Evolutionary conservation across 1,140 invertebrate species (phyloP).

Genomic region (Leptonema lineaticorne): DNA sequence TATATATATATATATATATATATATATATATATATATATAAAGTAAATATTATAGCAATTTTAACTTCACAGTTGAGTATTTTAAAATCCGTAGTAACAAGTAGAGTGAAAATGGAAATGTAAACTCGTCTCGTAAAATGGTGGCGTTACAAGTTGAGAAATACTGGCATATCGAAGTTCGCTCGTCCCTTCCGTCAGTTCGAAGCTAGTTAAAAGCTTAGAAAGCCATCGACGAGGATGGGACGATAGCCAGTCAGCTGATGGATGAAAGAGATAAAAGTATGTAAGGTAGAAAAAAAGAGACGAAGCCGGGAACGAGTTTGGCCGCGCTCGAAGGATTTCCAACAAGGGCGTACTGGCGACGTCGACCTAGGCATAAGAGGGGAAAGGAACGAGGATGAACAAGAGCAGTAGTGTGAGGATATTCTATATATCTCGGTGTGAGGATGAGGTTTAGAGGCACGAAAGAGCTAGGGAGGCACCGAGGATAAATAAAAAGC

Average conservation of each 20-base stretch:
- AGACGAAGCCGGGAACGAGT: slow-evolving; percentile 38
- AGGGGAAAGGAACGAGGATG: not conserved
- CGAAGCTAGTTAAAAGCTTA: slow-evolving; percentile 21
- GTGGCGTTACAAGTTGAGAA: not conserved
- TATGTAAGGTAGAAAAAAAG: slow-evolving; percentile 25
- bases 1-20: too few relatives aligned
- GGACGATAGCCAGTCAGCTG: not conserved
- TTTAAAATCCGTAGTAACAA: too few relatives aligned
- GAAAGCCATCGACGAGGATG: slow-evolving; percentile 15
- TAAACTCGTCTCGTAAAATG: not conserved
- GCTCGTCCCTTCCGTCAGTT: slow-evolving; percentile 5
- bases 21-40: too few relatives aligned
- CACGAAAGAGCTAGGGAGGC: not conserved
- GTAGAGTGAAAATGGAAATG: not conserved
- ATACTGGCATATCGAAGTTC: slow-evolving; percentile 7
- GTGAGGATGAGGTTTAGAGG: not conserved
- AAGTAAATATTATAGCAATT: too few relatives aligned
- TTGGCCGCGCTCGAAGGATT: slow-evolving; percentile 41
- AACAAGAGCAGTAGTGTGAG: too few relatives aligned
- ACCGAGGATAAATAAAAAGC: slow-evolving; percentile 13
- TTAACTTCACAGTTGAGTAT: too few relatives aligned
- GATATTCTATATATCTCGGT: too few relatives aligned
- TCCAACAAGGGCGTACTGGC: slow-evolving; percentile 29
- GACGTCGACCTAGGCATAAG: not conserved
- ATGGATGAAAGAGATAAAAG: slow-evolving; percentile 12